Evolutionary conservation across 1,140 invertebrate genomes (phyloP), one percentile per base, ranked within the genome.

Genomic region (Samia ricini): DNA sequence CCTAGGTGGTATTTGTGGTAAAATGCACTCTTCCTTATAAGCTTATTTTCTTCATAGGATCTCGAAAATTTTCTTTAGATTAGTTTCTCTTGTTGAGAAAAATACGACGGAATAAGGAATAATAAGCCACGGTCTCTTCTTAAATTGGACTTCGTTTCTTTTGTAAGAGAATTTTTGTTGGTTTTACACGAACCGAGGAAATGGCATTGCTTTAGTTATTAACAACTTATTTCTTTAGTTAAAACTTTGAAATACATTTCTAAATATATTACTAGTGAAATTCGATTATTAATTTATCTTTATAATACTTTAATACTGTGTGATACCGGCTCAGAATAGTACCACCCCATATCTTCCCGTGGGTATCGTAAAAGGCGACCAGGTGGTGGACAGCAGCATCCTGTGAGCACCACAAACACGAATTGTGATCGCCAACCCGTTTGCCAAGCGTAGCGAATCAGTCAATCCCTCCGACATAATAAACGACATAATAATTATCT

Each of bases 1-100:
- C 73, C 78, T 83, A 78, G 83, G 73, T 79, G 71, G 77, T 76
- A 73, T 84, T 79, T 81, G 77, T 85, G 76, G 79, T 69, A 86
- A 88, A 88, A 82, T 90, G 83, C 82, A 88, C 77, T n/a, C n/a
- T 85, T 83, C 83, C 85, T 86, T 88, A 87, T 87, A 86, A 90
- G 85, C 84, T 90, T 85, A 88, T 90, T 90, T 88, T 88, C 83
- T 85, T 88, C 76, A 77, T 71, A 76, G 82, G 68, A 77, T 79
- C 84, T 85, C 82, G 82, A 88, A 89, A 87, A 88, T 88, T 88
- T 88, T 88, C 83, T 90, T 88, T 88, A 86, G 82, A 88, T 88
- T 90, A 90, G 88, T 90, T 90, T 88, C 79, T 88, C 82, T 88
- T 88, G 83, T 90, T 88, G 83, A 68, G 84, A 78, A 88, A 86